Evolutionary conservation across 2,888 invertebrate genomes (phyloP), one percentile per base, ranked within the genome.

Genomic region (Acanthosepion lycidas): DNA sequence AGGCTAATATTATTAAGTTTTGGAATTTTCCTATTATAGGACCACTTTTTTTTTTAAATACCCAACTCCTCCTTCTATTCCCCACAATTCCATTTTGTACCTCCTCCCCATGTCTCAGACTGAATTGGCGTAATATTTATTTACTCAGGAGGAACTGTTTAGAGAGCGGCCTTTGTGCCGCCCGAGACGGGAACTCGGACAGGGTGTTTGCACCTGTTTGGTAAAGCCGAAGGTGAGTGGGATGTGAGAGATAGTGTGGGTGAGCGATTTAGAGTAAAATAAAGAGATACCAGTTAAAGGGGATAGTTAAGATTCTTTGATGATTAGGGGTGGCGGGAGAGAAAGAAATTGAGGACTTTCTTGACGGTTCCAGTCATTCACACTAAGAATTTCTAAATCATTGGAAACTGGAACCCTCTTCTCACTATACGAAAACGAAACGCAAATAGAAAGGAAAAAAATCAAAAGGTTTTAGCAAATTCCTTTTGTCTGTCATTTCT

Each of bases 91-190:
- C 78, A 9, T 78, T 33, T 78, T n/a, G n/a, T n/a, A 23, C 5
- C n/a, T 18, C 78, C 78, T 5, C n/a, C 78, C 15, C n/a, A 9
- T 3, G 78, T 78, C n/a, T 78, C 33, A 4, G n/a, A 78, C 78
- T 78, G n/a, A 78, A 78, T 78, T 33, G n/a, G 78, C 78, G 78
- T 78, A n/a, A 78, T 78, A 78, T 78, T 78, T 78, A 78, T 78
- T 78, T 78, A 78, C 78, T n/a, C 78, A 78, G 78, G 18, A 78
- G 33, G 78, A 78, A 78, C n/a, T 78, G 78, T 78, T 78, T 78
- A 33, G 78, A 78, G 78, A 78, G 78, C 15, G 33, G 9, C 78
- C 78, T 78, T 78, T 78, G 78, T 78, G 78, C 78, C 33, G 78
- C 15, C 33, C 33, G 78, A 78, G 78, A 78, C 78, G 78, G 18